phyloP scores from a whole-genome alignment of 1,140 invertebrate species.

The Portunus trituberculatus region DNA sequence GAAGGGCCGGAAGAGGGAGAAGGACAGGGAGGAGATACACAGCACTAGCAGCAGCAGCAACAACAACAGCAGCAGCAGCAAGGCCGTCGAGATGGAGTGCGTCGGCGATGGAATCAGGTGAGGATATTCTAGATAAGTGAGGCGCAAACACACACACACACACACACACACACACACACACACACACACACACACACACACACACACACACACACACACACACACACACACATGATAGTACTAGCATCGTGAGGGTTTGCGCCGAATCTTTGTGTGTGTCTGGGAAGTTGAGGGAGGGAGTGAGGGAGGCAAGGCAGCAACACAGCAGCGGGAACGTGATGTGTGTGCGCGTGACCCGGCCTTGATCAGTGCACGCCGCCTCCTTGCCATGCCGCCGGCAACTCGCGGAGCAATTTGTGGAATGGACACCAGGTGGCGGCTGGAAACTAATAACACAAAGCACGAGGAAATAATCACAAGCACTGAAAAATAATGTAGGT shows the following conservation, averaged over 20 bases:
- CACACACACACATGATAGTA: not conserved
- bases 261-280: too few relatives aligned
- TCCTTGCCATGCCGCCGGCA: slow-evolving; percentile 30
- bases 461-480: slow-evolving; percentile 21
- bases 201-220: not conserved
- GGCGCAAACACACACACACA: not conserved
- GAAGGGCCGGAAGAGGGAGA: not conserved
- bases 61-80: not conserved
- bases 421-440: slow-evolving; percentile 30
- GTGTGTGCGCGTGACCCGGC: too few relatives aligned
- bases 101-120: too few relatives aligned
- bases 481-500: not conserved
- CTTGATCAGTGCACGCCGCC: not conserved
- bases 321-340: too few relatives aligned
- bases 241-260: too few relatives aligned
- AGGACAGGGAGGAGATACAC: not conserved
- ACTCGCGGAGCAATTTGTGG: slow-evolving; percentile 33
- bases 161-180: not conserved
- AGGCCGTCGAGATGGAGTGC: too few relatives aligned
- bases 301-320: too few relatives aligned
- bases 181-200: not conserved
- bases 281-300: too few relatives aligned
- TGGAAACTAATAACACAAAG: slow-evolving; percentile 35
- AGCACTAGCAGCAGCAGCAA: not conserved
- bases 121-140: too few relatives aligned